These are phyloP conservation scores for Ataeniobius toweri DNA, from an alignment of 2,797 vertebrate species.

Conservation along the genomic window DNA sequence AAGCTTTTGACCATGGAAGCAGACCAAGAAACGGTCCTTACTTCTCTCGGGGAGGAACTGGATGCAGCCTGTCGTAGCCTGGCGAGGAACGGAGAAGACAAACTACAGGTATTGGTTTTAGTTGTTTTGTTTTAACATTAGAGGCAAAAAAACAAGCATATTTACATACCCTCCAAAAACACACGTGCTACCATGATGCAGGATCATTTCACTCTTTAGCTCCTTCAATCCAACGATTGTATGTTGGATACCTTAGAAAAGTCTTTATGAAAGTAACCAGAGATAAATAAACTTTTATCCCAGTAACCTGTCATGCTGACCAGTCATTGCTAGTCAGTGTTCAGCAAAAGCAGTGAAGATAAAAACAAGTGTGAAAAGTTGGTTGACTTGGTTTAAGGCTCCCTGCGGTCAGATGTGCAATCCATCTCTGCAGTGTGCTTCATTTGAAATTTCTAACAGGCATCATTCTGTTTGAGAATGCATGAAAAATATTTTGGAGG, in stretches of 20 bases:
- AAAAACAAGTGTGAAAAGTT: neutral
- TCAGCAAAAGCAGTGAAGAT: neutral
- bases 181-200: too few species aligned
- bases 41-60: constrained; percentile 86
- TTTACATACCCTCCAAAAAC: too few species aligned
- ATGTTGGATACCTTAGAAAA: neutral
- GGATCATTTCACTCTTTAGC: too few species aligned
- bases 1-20: constrained; percentile 82
- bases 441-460: neutral
- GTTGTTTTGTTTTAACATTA: neutral
- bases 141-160: too few species aligned
- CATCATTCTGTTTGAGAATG: neutral
- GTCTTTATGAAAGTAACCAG: neutral
- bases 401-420: neutral
- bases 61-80: constrained; percentile 86
- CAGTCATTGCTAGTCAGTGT: neutral
- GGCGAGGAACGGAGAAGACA: constrained; percentile 83
- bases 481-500: neutral
- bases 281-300: neutral
- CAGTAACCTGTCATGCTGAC: neutral
- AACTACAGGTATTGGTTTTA: constrained; percentile 85
- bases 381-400: neutral
- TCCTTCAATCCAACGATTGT: neutral
- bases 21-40: constrained; percentile 86
- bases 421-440: neutral